Evolutionary conservation across 2,888 invertebrate species (phyloP).

Genomic region (Therioaphis trifolii): DNA sequence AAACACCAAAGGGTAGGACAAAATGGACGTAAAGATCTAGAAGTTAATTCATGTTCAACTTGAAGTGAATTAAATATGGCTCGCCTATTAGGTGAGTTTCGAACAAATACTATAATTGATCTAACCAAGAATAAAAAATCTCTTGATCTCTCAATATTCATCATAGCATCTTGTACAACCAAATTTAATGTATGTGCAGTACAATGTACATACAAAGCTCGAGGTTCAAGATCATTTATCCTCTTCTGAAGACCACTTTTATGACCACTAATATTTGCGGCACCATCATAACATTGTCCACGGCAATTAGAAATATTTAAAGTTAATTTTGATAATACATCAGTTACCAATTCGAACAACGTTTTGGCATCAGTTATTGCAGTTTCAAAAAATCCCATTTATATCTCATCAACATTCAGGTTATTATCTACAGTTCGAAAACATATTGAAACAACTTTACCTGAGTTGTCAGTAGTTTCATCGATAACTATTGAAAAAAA

Average conservation of each 20-base stretch:
- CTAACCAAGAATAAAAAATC: constrained; percentile 52
- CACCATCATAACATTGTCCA: constrained; percentile 66
- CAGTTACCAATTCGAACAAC: constrained; percentile 63
- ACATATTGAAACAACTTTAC: constrained; percentile 28
- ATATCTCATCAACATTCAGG: constrained; percentile 47
- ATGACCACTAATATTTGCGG: constrained; percentile 65
- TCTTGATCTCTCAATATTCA: constrained; percentile 62
- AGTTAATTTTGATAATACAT: constrained; percentile 62
- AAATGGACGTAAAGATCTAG: background rate
- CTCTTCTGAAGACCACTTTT: constrained; percentile 64
- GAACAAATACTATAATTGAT: constrained; percentile 33
- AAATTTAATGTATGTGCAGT: constrained; percentile 65
- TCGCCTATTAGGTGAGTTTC: constrained; percentile 3
- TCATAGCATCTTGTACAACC: constrained; percentile 64
- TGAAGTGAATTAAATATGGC: constrained; percentile 1
- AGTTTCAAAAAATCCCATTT: constrained; percentile 62
- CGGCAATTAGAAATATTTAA: constrained; percentile 63
- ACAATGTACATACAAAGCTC: constrained; percentile 65
- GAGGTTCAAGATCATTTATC: constrained; percentile 64
- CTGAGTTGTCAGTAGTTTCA: constrained; percentile 19
- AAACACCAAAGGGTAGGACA: constrained; percentile 17
- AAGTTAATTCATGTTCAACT: constrained; percentile 3
- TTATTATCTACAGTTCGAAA: constrained; percentile 44
- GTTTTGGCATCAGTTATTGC: constrained; percentile 55
- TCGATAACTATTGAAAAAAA: constrained; percentile 60